Conservation (phyloP, 2,888 invertebrate genomes). For the Scaptomyza parva region DNA sequence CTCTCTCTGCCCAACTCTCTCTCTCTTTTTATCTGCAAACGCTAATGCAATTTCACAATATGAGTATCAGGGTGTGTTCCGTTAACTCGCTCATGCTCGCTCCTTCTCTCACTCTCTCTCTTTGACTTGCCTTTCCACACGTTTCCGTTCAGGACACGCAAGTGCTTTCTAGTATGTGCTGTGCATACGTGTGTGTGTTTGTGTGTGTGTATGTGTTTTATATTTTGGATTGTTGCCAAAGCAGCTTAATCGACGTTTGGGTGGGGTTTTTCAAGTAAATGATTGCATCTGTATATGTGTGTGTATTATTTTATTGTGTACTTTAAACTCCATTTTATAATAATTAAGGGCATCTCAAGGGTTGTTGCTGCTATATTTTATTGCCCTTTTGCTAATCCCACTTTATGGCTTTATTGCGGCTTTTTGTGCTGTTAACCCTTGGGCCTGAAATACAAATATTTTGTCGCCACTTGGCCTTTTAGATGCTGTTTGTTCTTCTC, state of each 20-base stretch:
- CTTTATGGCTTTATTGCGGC: conserved; percentile 43
- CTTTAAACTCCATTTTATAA: conserved; percentile 70
- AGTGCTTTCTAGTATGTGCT: conserved; percentile 50
- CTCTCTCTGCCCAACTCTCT: conserved; percentile 8
- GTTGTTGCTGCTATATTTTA: conserved; percentile 56
- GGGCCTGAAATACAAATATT: conserved; percentile 29
- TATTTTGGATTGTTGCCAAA: conserved; percentile 46
- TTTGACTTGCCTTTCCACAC: conserved; percentile 40
- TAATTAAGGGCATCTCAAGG: conserved; percentile 66
- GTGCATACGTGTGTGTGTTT: neutral
- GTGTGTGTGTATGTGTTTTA: conserved; percentile 6
- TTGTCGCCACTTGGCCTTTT: conserved; percentile 42
- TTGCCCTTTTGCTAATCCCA: conserved; percentile 46
- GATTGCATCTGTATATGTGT: neutral
- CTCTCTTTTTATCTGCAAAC: conserved; percentile 8
- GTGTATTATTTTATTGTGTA: conserved; percentile 22
- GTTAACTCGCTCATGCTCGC: conserved; percentile 48
- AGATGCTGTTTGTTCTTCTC: conserved; percentile 14
- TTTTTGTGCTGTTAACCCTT: conserved; percentile 57
- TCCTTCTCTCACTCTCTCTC: conserved; percentile 10
- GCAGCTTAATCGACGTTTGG: conserved; percentile 54
- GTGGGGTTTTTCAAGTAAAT: conserved; percentile 45
- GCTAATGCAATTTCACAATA: conserved; percentile 47
- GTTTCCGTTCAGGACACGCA: conserved; percentile 63
- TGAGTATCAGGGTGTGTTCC: conserved; percentile 65